Conservation (phyloP, 2,888 invertebrate species). For the Scaptomyza tumidula region DNA sequence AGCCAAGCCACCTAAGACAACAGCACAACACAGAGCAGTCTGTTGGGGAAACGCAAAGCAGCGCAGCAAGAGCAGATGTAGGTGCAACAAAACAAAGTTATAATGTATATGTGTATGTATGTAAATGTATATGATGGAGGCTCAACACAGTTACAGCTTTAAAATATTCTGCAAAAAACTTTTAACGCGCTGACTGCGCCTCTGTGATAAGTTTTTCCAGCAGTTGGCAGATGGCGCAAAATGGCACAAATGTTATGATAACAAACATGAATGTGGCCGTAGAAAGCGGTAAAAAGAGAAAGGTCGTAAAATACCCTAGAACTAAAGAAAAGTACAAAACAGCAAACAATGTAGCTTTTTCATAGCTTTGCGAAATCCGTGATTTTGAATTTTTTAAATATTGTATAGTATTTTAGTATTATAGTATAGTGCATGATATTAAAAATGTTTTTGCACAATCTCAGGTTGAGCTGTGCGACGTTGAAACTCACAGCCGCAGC, state of each 20-base stretch:
- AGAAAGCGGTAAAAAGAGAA: background rate
- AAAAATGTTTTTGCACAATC: too few species aligned
- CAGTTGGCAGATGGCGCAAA: constrained; percentile 49
- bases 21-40: constrained; percentile 66
- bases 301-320: constrained; percentile 21
- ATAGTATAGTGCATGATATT: too few species aligned
- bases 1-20: constrained; percentile 65
- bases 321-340: background rate
- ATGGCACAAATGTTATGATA: constrained; percentile 47
- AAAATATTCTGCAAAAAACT: constrained; percentile 56
- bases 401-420: too few species aligned
- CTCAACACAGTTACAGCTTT: constrained; percentile 30
- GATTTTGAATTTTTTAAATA: too few species aligned
- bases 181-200: constrained; percentile 51
- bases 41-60: constrained; percentile 43
- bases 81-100: constrained; percentile 54
- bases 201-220: constrained; percentile 63
- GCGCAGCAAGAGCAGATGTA: constrained; percentile 33
- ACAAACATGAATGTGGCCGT: constrained; percentile 21
- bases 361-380: too few species aligned
- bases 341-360: too few species aligned
- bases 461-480: too few species aligned
- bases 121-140: background rate
- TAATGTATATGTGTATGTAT: constrained; percentile 9
- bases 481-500: too few species aligned